Evolutionary conservation across 2,888 invertebrate species (phyloP), one percentile per base, ranked within the genome.

Genomic region (Spodoptera exigua): DNA sequence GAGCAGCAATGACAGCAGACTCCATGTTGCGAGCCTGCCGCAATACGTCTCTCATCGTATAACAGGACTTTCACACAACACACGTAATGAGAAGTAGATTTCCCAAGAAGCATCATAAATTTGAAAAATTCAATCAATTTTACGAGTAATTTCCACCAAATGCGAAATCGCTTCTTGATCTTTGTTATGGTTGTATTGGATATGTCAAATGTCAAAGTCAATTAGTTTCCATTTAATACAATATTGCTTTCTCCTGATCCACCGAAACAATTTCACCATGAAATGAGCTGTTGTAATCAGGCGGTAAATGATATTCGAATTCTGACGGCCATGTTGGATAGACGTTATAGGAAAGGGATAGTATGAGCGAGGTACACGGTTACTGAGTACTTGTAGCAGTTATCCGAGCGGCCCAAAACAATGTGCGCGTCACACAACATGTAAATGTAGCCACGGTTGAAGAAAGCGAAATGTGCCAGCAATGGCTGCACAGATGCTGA

Each of bases 391-490:
- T 63, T 27, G 74, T 73, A 79, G 74, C 62, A 48, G 48, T 51
- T 61, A 57, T 56, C 61, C 53, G 46, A 62, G 54, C 39, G 41
- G 53, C 49, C 51, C 67, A 62, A 73, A 71, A 85, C 86, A 84
- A 87, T 82, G 76, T 79, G 69, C 78, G 27, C 27, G 9, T 27
- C 27, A 27, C 27, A 27, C 9, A 27, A 85, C 87, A 90, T 89
- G 89, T 84, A 88, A 88, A 91, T 89, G 82, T 78, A 75, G 57
- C 70, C 57, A 74, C 78, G 68, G 59, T 74, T 71, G 70, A 76
- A 81, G 91, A 92, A 91, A 92, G 92, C 90, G 89, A 92, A 89
- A 87, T 88, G 84, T 81, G 82, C 78, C 73, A 66, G 86, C 82
- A 84, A 86, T 85, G 81, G 84, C 76, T 79, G 82, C 79, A 64